A percentile compares a stretch with the other conserved stretches of the same genome.
These are phyloP conservation scores for Dicyema japonicum DNA, from an alignment of 1,140 invertebrate genomes.

Conservation along the genomic window DNA sequence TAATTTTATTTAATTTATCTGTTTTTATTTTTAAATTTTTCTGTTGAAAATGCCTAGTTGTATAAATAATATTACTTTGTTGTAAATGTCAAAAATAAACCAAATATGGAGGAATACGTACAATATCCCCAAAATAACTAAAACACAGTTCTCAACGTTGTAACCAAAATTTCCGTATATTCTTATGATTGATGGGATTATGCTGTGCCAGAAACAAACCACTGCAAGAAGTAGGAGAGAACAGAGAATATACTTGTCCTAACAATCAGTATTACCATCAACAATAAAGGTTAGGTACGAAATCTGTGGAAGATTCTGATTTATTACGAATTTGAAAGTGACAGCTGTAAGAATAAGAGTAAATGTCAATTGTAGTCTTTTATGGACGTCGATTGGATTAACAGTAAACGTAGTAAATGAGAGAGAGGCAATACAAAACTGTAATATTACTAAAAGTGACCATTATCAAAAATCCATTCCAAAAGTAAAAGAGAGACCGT, in stretches of 20 bases:
- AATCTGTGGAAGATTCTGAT: constrained; percentile 11
- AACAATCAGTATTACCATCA: not conserved
- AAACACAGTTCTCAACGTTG: too few relatives aligned
- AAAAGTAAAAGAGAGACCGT: constrained; percentile 6
- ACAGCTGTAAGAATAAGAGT: constrained; percentile 8
- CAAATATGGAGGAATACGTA: too few relatives aligned
- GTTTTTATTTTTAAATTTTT: too few relatives aligned
- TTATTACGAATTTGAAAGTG: constrained; percentile 13
- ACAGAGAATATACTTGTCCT: constrained; percentile 16
- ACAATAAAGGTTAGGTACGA: constrained; percentile 14
- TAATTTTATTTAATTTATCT: too few relatives aligned
- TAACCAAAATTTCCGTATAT: too few relatives aligned
- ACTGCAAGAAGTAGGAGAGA: constrained; percentile 13
- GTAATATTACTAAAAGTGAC: constrained; percentile 3
- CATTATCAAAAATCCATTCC: constrained; percentile 6
- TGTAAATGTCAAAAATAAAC: too few relatives aligned
- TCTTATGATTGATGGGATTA: too few relatives aligned
- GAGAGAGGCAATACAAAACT: constrained; percentile 6
- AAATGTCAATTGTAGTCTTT: constrained; percentile 7
- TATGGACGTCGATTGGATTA: constrained; percentile 5
- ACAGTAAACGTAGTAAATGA: constrained; percentile 6
- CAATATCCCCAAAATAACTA: too few relatives aligned
- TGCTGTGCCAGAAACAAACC: constrained; percentile 15
- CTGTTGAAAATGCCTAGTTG: too few relatives aligned
- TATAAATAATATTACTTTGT: too few relatives aligned